Conservation (phyloP, 2,888 invertebrate genomes). For the Serripes groenlandicus region DNA sequence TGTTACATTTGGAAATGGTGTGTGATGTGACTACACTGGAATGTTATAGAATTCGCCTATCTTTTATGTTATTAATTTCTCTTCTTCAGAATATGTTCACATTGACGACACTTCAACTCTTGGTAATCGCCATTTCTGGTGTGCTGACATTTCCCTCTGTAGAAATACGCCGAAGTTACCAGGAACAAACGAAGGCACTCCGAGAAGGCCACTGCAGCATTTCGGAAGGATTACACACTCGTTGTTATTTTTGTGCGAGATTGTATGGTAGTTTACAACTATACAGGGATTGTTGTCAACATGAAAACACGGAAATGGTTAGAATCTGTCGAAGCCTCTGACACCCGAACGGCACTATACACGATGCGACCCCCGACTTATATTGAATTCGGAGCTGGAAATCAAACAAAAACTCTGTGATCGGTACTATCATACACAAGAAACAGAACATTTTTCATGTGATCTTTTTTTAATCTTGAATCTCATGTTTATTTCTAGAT, state of each 20-base stretch:
- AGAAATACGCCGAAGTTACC: conserved; percentile 60
- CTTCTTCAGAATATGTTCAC: conserved; percentile 61
- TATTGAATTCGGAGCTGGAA: not conserved
- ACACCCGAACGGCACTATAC: not conserved
- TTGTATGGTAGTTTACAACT: conserved; percentile 50
- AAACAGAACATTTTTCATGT: not conserved
- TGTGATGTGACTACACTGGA: too few species aligned
- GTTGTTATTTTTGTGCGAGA: conserved; percentile 63
- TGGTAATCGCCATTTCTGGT: conserved; percentile 51
- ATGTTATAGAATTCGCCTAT: too few species aligned
- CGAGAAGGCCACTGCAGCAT: conserved; percentile 50
- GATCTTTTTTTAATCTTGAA: not conserved
- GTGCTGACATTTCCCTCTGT: conserved; percentile 53
- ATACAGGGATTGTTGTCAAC: conserved; percentile 58
- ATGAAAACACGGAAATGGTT: conserved; percentile 25
- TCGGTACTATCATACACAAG: not conserved
- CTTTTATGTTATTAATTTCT: too few species aligned
- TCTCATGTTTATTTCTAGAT: not conserved
- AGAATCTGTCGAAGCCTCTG: conserved; percentile 33
- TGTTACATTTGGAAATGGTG: too few species aligned
- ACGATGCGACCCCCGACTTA: not conserved
- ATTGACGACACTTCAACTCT: conserved; percentile 35
- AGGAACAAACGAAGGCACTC: conserved; percentile 57
- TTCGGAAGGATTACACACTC: conserved; percentile 50
- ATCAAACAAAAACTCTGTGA: conserved; percentile 7